phyloP scores from a whole-genome alignment of 2,888 invertebrate species.

The Chloroclystis v-ata region DNA sequence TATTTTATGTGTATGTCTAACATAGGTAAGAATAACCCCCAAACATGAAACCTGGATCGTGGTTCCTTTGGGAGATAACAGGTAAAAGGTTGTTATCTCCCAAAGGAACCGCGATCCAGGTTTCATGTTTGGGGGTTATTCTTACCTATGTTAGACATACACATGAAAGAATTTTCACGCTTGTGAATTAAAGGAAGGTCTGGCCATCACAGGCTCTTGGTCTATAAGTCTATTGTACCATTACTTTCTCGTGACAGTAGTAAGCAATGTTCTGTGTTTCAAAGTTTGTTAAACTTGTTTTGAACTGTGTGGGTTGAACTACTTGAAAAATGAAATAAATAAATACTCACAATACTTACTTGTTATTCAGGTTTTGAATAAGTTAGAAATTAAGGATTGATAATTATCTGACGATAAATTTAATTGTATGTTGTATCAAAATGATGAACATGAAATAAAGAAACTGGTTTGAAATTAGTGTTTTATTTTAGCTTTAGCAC shows the following conservation, averaged over 20 bases:
- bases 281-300: constrained; percentile 41
- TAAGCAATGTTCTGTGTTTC: constrained; percentile 19
- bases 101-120: too few species aligned
- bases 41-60: too few species aligned
- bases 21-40: too few species aligned
- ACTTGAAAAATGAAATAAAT: constrained; percentile 31
- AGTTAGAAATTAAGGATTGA: constrained; percentile 75
- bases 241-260: background rate
- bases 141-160: too few species aligned
- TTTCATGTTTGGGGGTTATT: too few species aligned
- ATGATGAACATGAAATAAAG: constrained; percentile 77
- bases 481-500: constrained; percentile 48
- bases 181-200: too few species aligned
- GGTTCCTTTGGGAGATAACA: too few species aligned
- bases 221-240: too few species aligned
- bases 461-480: constrained; percentile 73
- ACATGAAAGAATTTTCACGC: too few species aligned
- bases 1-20: too few species aligned
- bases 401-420: constrained; percentile 78
- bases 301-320: constrained; percentile 28
- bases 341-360: constrained; percentile 53
- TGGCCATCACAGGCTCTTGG: too few species aligned
- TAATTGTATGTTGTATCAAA: constrained; percentile 80
- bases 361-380: constrained; percentile 75
- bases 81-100: too few species aligned